These are phyloP conservation scores for Nerophis ophidion DNA, from an alignment of 2,113 vertebrate species.

Conservation along the genomic window DNA sequence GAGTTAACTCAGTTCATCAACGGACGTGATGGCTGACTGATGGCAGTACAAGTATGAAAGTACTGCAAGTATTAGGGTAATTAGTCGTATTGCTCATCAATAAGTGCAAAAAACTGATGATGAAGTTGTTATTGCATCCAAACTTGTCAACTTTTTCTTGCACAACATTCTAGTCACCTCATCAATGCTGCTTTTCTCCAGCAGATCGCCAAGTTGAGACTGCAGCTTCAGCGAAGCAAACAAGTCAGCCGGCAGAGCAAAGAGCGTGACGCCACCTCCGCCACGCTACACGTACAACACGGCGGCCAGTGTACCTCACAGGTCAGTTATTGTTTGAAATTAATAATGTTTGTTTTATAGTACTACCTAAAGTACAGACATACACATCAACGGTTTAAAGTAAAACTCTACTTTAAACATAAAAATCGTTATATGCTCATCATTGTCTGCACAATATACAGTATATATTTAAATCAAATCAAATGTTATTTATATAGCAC, in stretches of 20 bases:
- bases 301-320: conserved; percentile 36
- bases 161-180: fast-evolving
- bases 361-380: no score
- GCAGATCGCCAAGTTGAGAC: conserved; percentile 93
- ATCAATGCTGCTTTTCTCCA: conserved; percentile 29
- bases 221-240: conserved; percentile 90
- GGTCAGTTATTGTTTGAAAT: conserved; percentile 30
- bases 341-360: no score
- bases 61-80: no score
- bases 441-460: no score
- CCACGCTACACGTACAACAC: conserved; percentile 23
- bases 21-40: neutral
- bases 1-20: conserved; percentile 28
- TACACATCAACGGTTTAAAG: no score
- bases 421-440: no score
- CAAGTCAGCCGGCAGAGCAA: conserved; percentile 82
- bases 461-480: no score
- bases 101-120: neutral
- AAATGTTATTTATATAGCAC: no score
- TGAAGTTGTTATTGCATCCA: neutral
- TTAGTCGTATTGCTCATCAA: no score
- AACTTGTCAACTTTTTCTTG: neutral
- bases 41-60: no score
- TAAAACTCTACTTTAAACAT: no score
- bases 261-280: conserved; percentile 66